Conservation (phyloP, 1,140 invertebrate genomes). For the Holotrichia oblita region DNA sequence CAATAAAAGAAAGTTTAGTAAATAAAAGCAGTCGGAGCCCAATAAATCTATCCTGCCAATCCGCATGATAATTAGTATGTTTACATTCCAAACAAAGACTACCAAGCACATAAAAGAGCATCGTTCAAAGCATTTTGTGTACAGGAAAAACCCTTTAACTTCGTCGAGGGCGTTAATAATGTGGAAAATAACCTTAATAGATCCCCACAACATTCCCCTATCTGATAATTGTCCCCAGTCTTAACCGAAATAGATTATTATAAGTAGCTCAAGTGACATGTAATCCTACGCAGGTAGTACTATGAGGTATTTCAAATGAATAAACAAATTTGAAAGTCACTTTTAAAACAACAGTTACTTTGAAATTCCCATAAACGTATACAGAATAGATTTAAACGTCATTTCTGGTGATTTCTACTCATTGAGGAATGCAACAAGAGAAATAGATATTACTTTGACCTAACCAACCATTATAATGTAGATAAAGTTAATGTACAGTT, state of each 20-base stretch:
- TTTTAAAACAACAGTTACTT: constrained; percentile 7
- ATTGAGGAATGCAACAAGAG: too few species aligned
- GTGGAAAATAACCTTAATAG: constrained; percentile 31
- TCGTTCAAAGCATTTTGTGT: not conserved
- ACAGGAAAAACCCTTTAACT: constrained; percentile 12
- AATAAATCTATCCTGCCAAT: not conserved
- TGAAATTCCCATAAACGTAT: not conserved
- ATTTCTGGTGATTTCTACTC: not conserved
- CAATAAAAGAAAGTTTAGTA: too few species aligned
- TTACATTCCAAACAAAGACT: constrained; percentile 25
- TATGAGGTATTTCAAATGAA: not conserved
- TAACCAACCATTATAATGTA: too few species aligned
- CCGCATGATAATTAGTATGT: constrained; percentile 4
- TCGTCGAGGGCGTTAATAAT: constrained; percentile 14
- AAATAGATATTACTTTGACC: too few species aligned
- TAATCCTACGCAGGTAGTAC: not conserved
- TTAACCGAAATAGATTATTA: constrained; percentile 28
- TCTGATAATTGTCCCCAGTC: not conserved
- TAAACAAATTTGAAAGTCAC: not conserved
- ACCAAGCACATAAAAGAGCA: not conserved
- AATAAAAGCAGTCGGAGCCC: too few species aligned
- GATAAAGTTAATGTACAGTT: too few species aligned
- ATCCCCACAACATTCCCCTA: not conserved
- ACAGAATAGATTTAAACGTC: not conserved
- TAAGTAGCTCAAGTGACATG: not conserved